These are phyloP conservation scores for Syngnathus rostellatus DNA, from an alignment of 2,797 vertebrate genomes.

Conservation along the genomic window DNA sequence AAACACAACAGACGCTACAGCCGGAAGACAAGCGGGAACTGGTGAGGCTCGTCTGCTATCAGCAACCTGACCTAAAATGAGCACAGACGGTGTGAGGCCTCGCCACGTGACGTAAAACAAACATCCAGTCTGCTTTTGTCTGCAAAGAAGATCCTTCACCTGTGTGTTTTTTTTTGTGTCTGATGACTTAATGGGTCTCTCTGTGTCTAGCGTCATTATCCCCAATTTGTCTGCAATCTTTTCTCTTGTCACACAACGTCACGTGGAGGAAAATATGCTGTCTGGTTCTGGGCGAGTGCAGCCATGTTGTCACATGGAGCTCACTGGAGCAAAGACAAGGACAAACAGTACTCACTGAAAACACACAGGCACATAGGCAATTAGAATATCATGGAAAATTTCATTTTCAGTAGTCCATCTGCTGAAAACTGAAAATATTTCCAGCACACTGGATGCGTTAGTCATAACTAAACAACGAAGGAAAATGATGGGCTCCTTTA, in stretches of 20 bases:
- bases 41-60: slow-evolving; percentile 48
- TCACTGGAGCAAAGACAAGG: neutral
- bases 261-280: neutral
- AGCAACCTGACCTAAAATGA: slow-evolving; percentile 33
- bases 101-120: slow-evolving; percentile 31
- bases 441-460: too few relatives aligned
- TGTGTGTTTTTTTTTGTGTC: neutral
- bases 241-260: neutral
- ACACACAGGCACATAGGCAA: neutral
- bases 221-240: slow-evolving; percentile 3
- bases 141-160: slow-evolving; percentile 29
- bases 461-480: too few relatives aligned
- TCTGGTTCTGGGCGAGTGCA: neutral
- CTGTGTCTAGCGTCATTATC: neutral
- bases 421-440: too few relatives aligned
- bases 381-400: neutral
- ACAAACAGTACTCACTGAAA: neutral
- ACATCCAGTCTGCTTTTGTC: slow-evolving; percentile 43
- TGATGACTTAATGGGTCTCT: slow-evolving; percentile 1
- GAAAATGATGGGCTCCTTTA: too few relatives aligned
- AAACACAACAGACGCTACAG: slow-evolving; percentile 52
- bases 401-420: neutral
- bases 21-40: slow-evolving; percentile 61
- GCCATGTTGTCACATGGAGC: neutral
- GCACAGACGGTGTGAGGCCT: slow-evolving; percentile 10